Conservation (phyloP, 30 jellyfish, hydroid and myxozoan genomes). For the Mastigias papua region DNA sequence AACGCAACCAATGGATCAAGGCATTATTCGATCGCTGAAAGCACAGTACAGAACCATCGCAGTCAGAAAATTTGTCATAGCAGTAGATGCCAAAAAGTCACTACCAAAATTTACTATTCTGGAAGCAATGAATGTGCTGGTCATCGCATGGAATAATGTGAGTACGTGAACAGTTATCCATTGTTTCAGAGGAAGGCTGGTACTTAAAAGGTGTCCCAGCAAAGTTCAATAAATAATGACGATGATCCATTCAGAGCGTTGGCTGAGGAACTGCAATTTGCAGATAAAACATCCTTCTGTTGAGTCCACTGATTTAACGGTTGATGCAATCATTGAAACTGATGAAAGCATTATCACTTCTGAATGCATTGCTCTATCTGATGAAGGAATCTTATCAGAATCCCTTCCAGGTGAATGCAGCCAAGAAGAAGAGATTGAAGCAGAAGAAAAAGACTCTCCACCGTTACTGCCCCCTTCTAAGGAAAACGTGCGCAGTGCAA, state of each 20-base stretch:
- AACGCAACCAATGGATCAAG: constrained; percentile 83
- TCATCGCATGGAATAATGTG: too few relatives aligned
- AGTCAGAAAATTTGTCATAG: constrained; percentile 64
- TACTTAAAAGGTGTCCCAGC: too few relatives aligned
- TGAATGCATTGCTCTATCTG: too few relatives aligned
- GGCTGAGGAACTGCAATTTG: constrained; percentile 8
- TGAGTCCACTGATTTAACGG: constrained; percentile 5
- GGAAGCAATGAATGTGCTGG: too few relatives aligned
- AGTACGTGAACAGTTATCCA: too few relatives aligned
- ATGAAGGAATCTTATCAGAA: constrained; percentile 13
- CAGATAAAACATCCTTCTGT: background rate
- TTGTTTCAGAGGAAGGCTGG: too few relatives aligned
- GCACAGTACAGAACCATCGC: constrained; percentile 59
- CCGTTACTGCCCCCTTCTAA: background rate
- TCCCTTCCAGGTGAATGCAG: background rate
- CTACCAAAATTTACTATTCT: too few relatives aligned
- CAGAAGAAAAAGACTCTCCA: background rate
- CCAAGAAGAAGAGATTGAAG: constrained; percentile 2
- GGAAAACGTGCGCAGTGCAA: background rate
- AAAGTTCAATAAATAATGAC: too few relatives aligned
- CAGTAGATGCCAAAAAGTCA: constrained; percentile 40
- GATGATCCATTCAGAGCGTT: too few relatives aligned
- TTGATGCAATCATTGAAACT: constrained; percentile 11
- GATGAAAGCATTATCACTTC: background rate
- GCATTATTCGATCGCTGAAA: constrained; percentile 64